Evolutionary conservation across 2,888 invertebrate genomes (phyloP).

Genomic region (Teinopalpus imperialis): DNA sequence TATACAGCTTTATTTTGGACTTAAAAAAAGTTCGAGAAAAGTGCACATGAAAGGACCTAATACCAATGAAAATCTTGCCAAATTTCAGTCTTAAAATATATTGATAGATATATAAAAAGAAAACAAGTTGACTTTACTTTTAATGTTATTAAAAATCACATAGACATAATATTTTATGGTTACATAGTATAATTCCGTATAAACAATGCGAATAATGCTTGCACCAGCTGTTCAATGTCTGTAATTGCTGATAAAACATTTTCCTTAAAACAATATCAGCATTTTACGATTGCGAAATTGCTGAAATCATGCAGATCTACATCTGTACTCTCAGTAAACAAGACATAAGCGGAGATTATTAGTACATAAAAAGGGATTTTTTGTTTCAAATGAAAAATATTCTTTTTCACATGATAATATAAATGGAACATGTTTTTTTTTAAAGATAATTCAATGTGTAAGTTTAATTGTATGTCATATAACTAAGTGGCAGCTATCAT

Average conservation of each 20-base stretch:
- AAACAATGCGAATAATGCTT: conserved; percentile 72
- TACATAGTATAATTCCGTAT: conserved; percentile 78
- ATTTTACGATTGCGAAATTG: conserved; percentile 48
- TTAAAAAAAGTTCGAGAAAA: too few species aligned
- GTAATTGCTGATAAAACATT: conserved; percentile 62
- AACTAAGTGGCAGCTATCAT: conserved; percentile 33
- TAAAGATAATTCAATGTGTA: conserved; percentile 1
- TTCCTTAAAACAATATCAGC: conserved; percentile 57
- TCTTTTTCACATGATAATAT: conserved; percentile 61
- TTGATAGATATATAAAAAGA: conserved; percentile 31
- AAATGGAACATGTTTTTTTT: conserved; percentile 39
- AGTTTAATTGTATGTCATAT: conserved; percentile 15
- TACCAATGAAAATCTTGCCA: conserved; percentile 15
- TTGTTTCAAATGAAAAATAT: conserved; percentile 48
- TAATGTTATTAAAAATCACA: conserved; percentile 76
- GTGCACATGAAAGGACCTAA: not conserved
- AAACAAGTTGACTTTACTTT: conserved; percentile 58
- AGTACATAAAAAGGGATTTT: conserved; percentile 52
- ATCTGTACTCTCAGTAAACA: conserved; percentile 52
- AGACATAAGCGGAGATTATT: conserved; percentile 60
- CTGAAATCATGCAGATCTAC: conserved; percentile 48
- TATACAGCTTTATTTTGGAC: too few species aligned
- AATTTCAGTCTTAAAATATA: conserved; percentile 16
- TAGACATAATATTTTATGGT: conserved; percentile 79
- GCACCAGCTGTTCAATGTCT: conserved; percentile 58